Conservation (phyloP, 2,888 invertebrate species). For the Tetropium fuscum region DNA sequence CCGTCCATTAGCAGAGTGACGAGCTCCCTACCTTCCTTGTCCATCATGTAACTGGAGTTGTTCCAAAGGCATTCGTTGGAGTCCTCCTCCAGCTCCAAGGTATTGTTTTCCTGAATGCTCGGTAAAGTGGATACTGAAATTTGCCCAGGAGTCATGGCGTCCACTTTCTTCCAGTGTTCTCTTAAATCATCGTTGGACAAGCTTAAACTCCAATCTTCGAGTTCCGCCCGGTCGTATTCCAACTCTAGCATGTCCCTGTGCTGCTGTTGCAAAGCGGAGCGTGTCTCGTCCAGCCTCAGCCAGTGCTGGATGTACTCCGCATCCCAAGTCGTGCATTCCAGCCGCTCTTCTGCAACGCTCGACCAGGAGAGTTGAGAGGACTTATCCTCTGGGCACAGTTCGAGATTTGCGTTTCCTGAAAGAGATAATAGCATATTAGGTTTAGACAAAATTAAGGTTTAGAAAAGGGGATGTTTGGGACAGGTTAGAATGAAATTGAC, state of each 20-base stretch:
- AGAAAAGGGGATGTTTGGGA: conserved; percentile 2
- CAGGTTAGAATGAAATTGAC: not conserved
- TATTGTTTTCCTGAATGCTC: conserved; percentile 80
- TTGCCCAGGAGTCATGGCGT: conserved; percentile 71
- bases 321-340: conserved; percentile 74
- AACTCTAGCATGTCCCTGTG: conserved; percentile 77
- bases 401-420: conserved; percentile 56
- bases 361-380: conserved; percentile 69
- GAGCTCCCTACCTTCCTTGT: conserved; percentile 76
- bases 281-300: conserved; percentile 79
- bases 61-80: conserved; percentile 82
- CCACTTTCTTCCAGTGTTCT: conserved; percentile 62
- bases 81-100: conserved; percentile 79
- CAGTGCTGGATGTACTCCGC: conserved; percentile 82
- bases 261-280: conserved; percentile 76
- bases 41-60: conserved; percentile 73
- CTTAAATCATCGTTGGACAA: conserved; percentile 77
- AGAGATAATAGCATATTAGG: conserved; percentile 14
- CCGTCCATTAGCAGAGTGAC: conserved; percentile 69
- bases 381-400: conserved; percentile 57
- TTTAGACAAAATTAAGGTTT: not conserved
- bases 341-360: conserved; percentile 71
- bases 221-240: conserved; percentile 81
- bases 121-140: conserved; percentile 75
- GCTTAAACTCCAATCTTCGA: conserved; percentile 84